These are phyloP conservation scores for Narcine bancroftii DNA, from an alignment of 2,113 vertebrate genomes.

Conservation along the genomic window DNA sequence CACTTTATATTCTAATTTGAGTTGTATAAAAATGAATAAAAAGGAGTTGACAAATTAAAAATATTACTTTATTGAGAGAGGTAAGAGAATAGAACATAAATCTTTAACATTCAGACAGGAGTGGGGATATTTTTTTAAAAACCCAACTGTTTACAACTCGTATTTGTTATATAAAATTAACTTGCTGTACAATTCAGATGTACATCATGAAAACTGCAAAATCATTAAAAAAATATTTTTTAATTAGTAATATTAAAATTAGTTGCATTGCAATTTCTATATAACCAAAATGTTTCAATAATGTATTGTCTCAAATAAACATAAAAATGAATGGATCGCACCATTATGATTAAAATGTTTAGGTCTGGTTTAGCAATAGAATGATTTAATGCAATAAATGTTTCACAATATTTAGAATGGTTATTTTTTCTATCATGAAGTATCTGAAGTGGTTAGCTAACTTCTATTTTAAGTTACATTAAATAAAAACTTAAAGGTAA, in stretches of 20 bases:
- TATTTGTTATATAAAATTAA: not conserved
- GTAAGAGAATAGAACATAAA: not conserved
- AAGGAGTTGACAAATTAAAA: not conserved
- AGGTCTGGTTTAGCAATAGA: not conserved
- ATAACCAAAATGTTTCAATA: not conserved
- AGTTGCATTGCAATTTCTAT: not conserved
- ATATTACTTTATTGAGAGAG: not conserved
- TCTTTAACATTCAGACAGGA: not conserved
- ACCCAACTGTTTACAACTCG: not conserved
- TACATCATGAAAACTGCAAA: not conserved
- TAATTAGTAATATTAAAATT: not conserved
- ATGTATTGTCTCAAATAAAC: not conserved
- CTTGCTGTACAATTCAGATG: not conserved
- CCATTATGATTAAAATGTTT: not conserved
- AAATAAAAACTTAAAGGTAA: not conserved
- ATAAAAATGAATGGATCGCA: not conserved
- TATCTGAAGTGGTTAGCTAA: not conserved
- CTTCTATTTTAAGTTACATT: not conserved
- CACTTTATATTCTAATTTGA: not conserved
- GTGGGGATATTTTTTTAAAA: not conserved
- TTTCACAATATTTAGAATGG: not conserved
- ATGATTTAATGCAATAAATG: not conserved
- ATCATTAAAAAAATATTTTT: not conserved
- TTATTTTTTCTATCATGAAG: not conserved
- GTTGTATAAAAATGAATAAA: not conserved